phyloP scores from a whole-genome alignment of 2,797 vertebrate species.

The Rhinatrema bivittatum region DNA sequence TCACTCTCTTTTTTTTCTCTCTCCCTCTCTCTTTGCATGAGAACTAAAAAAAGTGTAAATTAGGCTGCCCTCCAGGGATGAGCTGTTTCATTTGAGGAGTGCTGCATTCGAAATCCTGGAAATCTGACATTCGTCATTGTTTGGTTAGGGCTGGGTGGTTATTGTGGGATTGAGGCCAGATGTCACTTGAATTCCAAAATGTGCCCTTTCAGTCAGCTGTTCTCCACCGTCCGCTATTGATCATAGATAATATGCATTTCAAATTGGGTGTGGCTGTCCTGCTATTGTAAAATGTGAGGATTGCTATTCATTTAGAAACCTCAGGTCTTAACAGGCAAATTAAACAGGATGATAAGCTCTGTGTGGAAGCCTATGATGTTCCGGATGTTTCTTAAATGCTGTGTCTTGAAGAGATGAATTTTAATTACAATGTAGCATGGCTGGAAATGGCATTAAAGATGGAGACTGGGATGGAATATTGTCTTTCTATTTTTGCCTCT shows the following conservation, averaged over 20 bases:
- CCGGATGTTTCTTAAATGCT: no score
- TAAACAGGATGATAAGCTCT: conserved; percentile 23
- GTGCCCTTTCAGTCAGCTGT: conserved; percentile 29
- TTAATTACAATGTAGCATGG: no score
- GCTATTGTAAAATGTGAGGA: conserved; percentile 39
- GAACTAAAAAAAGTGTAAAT: conserved; percentile 48
- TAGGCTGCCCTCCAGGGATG: conserved; percentile 22
- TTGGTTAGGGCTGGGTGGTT: conserved; percentile 24
- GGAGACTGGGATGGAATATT: no score
- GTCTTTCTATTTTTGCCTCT: no score
- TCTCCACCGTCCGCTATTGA: conserved; percentile 34
- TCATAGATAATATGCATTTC: conserved; percentile 45
- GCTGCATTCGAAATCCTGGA: conserved; percentile 30
- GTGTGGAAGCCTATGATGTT: conserved; percentile 16
- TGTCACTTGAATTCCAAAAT: conserved; percentile 41
- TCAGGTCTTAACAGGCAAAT: conserved; percentile 37
- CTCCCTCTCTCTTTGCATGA: conserved; percentile 25
- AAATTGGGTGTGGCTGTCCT: conserved; percentile 50
- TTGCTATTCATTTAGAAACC: conserved; percentile 42
- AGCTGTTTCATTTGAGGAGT: conserved; percentile 33
- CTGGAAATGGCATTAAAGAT: no score
- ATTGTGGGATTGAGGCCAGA: conserved; percentile 47
- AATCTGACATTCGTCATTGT: conserved; percentile 31
- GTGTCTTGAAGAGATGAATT: no score
- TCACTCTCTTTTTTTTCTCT: conserved; percentile 4